Evolutionary conservation across 64 coral and sea anemone genomes (phyloP).

Genomic region (Catalaphyllia jardinei): DNA sequence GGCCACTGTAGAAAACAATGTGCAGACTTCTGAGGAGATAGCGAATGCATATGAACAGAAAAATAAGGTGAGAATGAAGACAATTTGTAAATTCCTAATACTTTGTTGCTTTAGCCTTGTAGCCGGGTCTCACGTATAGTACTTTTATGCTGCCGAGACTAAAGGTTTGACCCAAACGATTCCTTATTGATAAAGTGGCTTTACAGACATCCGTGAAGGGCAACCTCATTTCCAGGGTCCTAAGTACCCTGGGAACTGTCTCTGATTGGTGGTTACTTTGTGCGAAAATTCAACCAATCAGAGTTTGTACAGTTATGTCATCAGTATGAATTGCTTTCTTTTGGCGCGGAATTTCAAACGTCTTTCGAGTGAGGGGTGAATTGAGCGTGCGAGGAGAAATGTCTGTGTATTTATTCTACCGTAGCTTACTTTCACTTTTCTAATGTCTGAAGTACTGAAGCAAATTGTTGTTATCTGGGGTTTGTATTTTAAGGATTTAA

Average conservation of each 20-base stretch:
- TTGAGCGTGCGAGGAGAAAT: no score
- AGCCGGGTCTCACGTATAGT: no score
- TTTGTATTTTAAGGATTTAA: conserved; percentile 10
- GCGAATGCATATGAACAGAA: background rate
- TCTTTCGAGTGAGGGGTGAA: no score
- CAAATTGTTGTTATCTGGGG: background rate
- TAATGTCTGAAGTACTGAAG: background rate
- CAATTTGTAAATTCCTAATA: background rate
- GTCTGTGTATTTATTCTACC: no score
- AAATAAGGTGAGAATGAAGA: background rate
- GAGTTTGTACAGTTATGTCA: background rate
- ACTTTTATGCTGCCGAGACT: no score
- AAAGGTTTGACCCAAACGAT: background rate
- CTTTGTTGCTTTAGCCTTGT: no score
- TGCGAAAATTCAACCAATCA: background rate
- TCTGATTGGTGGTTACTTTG: background rate
- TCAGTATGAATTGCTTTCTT: no score
- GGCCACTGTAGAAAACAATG: background rate
- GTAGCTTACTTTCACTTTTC: no score
- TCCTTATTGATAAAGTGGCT: background rate
- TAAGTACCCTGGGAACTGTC: background rate
- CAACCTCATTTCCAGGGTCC: no score
- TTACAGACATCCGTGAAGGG: background rate
- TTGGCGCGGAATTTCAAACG: no score
- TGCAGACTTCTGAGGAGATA: background rate